Percentiles rank a stretch among this genome's conserved stretches.
phyloP scores from a whole-genome alignment of 2,888 invertebrate genomes.

The Chironomus riparius region DNA sequence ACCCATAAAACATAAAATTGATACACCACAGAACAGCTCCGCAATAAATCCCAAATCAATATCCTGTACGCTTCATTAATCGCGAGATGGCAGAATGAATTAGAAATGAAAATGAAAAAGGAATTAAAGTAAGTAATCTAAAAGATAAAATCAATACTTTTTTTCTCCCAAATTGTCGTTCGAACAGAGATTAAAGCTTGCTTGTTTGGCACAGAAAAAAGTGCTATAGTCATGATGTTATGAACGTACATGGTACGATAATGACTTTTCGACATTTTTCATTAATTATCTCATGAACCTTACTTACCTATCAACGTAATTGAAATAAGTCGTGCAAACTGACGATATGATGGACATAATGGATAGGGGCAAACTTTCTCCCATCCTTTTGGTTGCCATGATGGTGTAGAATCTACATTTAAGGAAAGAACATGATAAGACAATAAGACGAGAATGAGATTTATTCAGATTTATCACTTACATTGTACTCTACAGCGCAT shows the following conservation, averaged over 20 bases:
- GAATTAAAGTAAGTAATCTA: no score
- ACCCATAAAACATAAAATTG: no score
- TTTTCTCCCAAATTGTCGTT: no score
- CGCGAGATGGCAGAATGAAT: no score
- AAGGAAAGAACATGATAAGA: conserved; percentile 34
- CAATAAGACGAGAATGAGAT: not conserved
- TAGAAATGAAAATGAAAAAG: no score
- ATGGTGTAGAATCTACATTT: conserved; percentile 47
- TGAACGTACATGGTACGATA: not conserved
- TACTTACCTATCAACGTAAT: conserved; percentile 59
- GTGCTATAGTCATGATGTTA: no score
- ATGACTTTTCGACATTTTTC: not conserved
- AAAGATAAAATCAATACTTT: no score
- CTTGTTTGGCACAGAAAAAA: no score
- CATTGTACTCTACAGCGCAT: conserved; percentile 69
- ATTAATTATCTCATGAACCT: not conserved
- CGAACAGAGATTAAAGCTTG: no score
- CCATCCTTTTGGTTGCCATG: conserved; percentile 78
- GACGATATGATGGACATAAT: conserved; percentile 74
- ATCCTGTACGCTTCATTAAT: no score
- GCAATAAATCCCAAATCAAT: no score
- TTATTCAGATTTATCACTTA: not conserved
- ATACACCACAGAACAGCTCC: no score
- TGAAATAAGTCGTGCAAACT: conserved; percentile 67
- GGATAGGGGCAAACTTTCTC: conserved; percentile 73